Evolutionary conservation across 2,888 invertebrate genomes (phyloP), one percentile per base, ranked within the genome.

Genomic region (Pherbina coryleti): DNA sequence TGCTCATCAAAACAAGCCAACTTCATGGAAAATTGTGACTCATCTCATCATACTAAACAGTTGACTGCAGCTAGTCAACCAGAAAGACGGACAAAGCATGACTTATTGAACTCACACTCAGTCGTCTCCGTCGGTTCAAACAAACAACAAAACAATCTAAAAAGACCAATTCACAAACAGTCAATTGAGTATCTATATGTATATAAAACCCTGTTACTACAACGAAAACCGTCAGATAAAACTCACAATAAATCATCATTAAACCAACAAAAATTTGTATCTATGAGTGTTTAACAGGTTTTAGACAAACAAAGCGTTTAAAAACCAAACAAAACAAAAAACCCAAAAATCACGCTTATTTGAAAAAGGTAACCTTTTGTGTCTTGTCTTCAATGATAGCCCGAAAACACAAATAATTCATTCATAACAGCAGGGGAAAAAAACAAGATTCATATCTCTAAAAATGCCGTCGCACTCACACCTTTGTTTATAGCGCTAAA

Each of bases 231-330:
- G 64, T 37, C 71, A 78, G 64, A 75, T 53, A 78, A 71, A 44
- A 67, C 28, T 72, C 25, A n/a, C 51, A 66, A 72, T 67, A 75
- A 78, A 74, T 66, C 66, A 78, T 75, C 25, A 73, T 49, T 60
- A 31, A 37, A 28, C 28, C 55, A 72, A 57, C 66, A 53, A 44
- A 25, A 31, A 4, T 11, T 28, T 22, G 0, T 22, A 22, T 14
- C 57, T 60, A n/a, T n/a, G n/a, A 19, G 53, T 17, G 14, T 22
- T 44, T 44, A 44, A 44, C 44, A 44, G 14, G 44, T 44, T 66
- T 31, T 34, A 5, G 34, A 37, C 19, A 19, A 19, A 7, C n/a
- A 49, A 28, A 44, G 9, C 19, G 44, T 19, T 22, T 3, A 49
- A 44, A 67, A 67, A 25, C 44, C 25, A 11, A 60, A 60, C 17